phyloP scores from a whole-genome alignment of 2,888 invertebrate genomes.

The Trypoxylon attenuatum region DNA sequence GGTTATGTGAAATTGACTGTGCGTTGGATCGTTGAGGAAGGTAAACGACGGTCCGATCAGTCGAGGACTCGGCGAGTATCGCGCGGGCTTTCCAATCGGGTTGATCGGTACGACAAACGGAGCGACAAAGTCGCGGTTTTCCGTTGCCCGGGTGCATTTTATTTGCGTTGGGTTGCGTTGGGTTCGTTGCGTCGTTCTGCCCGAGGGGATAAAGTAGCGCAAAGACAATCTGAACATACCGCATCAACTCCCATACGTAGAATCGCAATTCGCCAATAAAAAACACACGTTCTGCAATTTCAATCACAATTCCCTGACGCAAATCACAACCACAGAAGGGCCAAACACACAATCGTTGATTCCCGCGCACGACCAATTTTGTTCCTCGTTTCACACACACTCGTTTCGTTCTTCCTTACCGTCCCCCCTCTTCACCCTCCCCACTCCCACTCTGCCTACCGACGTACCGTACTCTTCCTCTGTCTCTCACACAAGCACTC shows the following conservation, averaged over 20 bases:
- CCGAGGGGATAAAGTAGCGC: constrained; percentile 38
- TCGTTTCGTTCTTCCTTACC: constrained; percentile 57
- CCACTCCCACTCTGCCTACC: constrained; percentile 16
- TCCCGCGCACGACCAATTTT: constrained; percentile 72
- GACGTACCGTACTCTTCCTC: constrained; percentile 34
- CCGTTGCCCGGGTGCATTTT: constrained; percentile 51
- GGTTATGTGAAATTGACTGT: constrained; percentile 56
- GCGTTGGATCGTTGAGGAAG: constrained; percentile 18
- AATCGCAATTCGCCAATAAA: constrained; percentile 58
- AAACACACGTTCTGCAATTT: constrained; percentile 62
- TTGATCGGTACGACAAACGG: constrained; percentile 9
- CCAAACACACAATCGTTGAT: constrained; percentile 69
- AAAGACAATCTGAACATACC: constrained; percentile 56
- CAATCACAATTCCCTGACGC: constrained; percentile 54
- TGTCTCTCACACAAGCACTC: constrained; percentile 39
- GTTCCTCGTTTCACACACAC: constrained; percentile 69
- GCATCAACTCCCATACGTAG: constrained; percentile 57
- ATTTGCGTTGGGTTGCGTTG: too few species aligned
- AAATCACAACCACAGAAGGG: constrained; percentile 65
- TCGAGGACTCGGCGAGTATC: not conserved
- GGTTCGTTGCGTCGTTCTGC: constrained; percentile 61
- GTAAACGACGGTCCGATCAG: constrained; percentile 6
- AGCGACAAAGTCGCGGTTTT: constrained; percentile 34
- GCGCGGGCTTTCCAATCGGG: not conserved
- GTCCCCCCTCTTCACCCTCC: constrained; percentile 40